These are phyloP conservation scores for Diuraphis noxia DNA, from an alignment of 1,140 invertebrate species.

Conservation along the genomic window DNA sequence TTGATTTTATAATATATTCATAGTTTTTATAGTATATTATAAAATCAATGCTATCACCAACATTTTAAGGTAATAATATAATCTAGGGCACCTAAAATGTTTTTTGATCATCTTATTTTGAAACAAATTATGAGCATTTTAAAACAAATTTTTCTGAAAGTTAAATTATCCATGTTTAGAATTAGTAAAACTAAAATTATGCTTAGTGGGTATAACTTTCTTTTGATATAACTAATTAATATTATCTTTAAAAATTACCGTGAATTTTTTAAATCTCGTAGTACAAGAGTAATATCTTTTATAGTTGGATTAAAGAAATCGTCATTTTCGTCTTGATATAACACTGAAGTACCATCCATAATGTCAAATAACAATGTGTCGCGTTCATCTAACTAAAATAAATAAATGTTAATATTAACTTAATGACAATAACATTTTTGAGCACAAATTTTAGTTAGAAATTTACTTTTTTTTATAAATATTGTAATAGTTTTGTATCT, in stretches of 20 bases:
- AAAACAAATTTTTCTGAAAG: too few species aligned
- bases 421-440: too few species aligned
- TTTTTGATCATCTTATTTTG: too few species aligned
- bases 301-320: slow-evolving; percentile 82
- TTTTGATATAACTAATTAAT: not conserved
- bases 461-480: not conserved
- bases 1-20: too few species aligned
- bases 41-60: too few species aligned
- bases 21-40: too few species aligned
- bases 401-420: not conserved
- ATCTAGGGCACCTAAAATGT: too few species aligned
- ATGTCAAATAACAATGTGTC: slow-evolving; percentile 73
- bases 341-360: slow-evolving; percentile 62
- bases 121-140: too few species aligned
- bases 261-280: slow-evolving; percentile 70
- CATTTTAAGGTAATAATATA: too few species aligned
- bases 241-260: slow-evolving; percentile 36
- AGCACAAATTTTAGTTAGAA: too few species aligned
- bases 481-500: too few species aligned
- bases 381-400: slow-evolving; percentile 67
- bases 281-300: slow-evolving; percentile 73
- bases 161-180: not conserved
- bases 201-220: not conserved
- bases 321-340: slow-evolving; percentile 71
- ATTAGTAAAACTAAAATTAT: not conserved